Percentiles rank a stretch among this genome's conserved stretches.
Conservation (phyloP, 2,888 invertebrate genomes). For the Allygus modestus region DNA sequence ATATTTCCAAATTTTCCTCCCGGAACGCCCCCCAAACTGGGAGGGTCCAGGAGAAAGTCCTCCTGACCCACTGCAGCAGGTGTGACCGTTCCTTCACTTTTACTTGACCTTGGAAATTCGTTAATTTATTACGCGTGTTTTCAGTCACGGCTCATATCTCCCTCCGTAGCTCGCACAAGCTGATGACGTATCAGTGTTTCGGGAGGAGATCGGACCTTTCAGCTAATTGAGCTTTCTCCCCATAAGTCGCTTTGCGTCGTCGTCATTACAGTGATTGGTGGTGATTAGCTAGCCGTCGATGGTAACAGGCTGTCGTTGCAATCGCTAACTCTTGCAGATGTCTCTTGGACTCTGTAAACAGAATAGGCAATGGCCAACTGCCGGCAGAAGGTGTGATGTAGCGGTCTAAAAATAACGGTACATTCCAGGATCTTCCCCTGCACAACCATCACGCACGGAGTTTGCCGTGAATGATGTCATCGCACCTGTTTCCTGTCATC, state of each 20-base stretch:
- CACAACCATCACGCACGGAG: no score
- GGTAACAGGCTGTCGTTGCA: background rate
- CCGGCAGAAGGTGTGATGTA: no score
- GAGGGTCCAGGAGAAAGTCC: constrained; percentile 7
- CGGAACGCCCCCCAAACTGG: background rate
- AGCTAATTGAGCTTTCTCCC: constrained; percentile 39
- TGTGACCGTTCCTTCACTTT: constrained; percentile 22
- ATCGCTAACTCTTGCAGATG: background rate
- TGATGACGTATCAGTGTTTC: background rate
- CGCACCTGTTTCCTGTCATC: no score
- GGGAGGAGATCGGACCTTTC: background rate
- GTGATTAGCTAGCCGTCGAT: background rate
- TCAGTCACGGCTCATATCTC: constrained; percentile 2
- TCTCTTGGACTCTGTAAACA: no score
- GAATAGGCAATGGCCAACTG: no score
- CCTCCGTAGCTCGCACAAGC: no score
- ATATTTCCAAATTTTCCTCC: background rate
- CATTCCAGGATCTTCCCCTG: no score
- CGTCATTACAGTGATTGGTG: background rate
- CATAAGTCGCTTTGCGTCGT: background rate
- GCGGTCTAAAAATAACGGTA: no score
- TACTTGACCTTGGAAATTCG: constrained; percentile 43
- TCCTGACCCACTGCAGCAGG: constrained; percentile 23
- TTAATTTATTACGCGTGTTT: constrained; percentile 41
- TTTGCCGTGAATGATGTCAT: no score